Conservation (phyloP, 2,797 vertebrate species). For the Oreonectes daqikongensis region DNA sequence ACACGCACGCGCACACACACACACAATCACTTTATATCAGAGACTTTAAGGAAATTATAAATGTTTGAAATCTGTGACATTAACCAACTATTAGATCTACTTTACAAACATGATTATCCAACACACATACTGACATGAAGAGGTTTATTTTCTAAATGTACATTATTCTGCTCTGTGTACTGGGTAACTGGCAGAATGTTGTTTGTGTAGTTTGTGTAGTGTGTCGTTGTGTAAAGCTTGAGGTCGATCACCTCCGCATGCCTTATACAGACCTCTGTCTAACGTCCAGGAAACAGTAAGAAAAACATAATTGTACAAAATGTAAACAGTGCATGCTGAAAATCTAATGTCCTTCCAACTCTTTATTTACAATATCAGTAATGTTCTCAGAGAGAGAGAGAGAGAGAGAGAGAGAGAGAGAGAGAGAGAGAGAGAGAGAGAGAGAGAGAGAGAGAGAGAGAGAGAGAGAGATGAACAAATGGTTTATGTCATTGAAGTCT, state of each 20-base stretch:
- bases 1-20: too few relatives aligned
- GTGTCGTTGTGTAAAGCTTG: conserved; percentile 76
- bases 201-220: conserved; percentile 60
- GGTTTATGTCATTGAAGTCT: conserved; percentile 64
- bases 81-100: too few relatives aligned
- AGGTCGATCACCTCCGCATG: conserved; percentile 62
- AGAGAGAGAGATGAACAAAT: conserved; percentile 65
- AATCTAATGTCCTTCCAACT: conserved; percentile 71
- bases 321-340: conserved; percentile 77
- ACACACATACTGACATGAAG: too few relatives aligned
- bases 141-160: too few relatives aligned
- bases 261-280: conserved; percentile 70
- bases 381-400: conserved; percentile 66
- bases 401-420: conserved; percentile 47
- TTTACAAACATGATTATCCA: too few relatives aligned
- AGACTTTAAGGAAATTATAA: too few relatives aligned
- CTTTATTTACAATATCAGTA: conserved; percentile 78
- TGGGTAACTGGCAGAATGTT: too few relatives aligned
- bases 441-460: conserved; percentile 49
- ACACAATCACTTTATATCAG: too few relatives aligned
- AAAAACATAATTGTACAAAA: conserved; percentile 76
- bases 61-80: too few relatives aligned
- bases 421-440: conserved; percentile 56
- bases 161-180: too few relatives aligned
- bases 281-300: conserved; percentile 77